Conservation (phyloP, 2,113 vertebrate genomes). For the Pachyramphus minor region DNA sequence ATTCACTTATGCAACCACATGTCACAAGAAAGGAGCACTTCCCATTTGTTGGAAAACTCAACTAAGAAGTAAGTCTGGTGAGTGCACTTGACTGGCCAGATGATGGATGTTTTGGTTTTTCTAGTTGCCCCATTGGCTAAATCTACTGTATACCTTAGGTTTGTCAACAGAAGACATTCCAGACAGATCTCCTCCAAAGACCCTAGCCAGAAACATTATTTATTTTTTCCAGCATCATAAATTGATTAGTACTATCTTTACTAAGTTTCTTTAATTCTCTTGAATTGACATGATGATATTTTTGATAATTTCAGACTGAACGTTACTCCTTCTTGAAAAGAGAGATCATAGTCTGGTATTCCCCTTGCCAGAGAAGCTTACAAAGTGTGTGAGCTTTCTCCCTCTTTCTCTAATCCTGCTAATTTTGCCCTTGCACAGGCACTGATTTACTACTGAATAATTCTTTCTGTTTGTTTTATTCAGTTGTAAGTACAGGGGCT, state of each 20-base stretch:
- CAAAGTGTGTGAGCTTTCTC: background rate
- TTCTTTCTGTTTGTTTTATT: background rate
- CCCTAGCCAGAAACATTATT: background rate
- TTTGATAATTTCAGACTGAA: background rate
- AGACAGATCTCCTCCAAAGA: background rate
- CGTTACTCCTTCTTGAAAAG: background rate
- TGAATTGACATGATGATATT: background rate
- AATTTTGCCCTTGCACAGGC: background rate
- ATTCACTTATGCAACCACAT: background rate
- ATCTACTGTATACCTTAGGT: background rate
- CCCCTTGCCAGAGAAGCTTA: background rate
- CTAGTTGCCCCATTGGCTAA: background rate
- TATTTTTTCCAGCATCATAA: background rate
- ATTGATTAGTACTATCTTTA: background rate
- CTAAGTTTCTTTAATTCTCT: background rate
- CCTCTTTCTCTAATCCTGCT: background rate
- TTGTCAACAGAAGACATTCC: background rate
- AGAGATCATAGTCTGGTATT: background rate
- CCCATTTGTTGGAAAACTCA: background rate
- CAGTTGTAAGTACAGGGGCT: background rate
- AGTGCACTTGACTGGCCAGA: background rate
- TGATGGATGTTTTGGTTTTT: background rate
- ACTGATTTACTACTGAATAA: background rate
- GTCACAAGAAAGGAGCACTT: background rate
- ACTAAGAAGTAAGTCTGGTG: background rate